Conservation (phyloP, 2,113 vertebrate genomes). For the Alexandromys fortis region DNA sequence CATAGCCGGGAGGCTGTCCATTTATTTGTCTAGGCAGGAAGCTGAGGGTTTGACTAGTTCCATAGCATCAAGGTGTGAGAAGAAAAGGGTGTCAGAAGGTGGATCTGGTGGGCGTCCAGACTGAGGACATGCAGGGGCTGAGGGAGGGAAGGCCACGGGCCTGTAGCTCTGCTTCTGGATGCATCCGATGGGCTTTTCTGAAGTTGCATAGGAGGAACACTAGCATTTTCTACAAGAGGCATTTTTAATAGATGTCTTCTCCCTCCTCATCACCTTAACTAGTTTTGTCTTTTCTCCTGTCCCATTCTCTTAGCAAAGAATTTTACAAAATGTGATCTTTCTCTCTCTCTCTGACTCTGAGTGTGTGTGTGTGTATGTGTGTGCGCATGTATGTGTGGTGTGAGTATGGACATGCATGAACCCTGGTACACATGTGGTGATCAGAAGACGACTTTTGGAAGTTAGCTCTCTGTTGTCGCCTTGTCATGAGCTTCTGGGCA, state of each 20-base stretch:
- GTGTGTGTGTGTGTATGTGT: neutral
- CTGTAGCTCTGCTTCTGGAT: neutral
- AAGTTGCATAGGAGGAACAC: neutral
- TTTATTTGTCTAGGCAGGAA: neutral
- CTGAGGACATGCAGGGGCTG: neutral
- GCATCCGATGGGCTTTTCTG: neutral
- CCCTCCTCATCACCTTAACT: neutral
- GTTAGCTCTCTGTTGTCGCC: neutral
- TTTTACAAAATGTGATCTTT: neutral
- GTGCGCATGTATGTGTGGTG: neutral
- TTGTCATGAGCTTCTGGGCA: neutral
- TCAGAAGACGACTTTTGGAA: neutral
- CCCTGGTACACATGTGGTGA: neutral
- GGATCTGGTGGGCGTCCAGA: neutral
- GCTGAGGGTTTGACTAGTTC: neutral
- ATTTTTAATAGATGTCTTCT: neutral
- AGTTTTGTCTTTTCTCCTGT: neutral
- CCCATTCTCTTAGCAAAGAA: neutral
- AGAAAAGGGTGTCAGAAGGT: neutral
- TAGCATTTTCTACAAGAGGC: neutral
- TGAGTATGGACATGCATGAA: neutral
- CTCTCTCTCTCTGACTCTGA: neutral
- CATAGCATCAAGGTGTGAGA: neutral
- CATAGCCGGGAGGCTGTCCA: neutral
- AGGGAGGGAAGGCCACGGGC: neutral